Conservation (phyloP, 2,113 vertebrate species). For the Corythornis vintsioides region DNA sequence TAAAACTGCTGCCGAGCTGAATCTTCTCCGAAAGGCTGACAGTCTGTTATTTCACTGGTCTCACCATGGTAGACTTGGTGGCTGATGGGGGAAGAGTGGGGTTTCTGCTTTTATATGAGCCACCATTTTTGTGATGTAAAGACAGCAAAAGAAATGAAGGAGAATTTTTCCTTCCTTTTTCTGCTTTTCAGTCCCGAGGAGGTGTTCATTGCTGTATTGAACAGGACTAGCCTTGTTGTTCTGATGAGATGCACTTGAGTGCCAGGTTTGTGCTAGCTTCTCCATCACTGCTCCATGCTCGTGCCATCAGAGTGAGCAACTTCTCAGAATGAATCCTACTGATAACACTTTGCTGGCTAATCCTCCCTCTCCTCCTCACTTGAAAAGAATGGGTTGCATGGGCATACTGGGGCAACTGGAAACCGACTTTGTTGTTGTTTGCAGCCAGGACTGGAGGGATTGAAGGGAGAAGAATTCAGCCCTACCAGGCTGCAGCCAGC, state of each 20-base stretch:
- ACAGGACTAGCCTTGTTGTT: slow-evolving; percentile 36
- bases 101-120: not conserved
- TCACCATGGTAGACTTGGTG: not conserved
- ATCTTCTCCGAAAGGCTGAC: not conserved
- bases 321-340: slow-evolving; percentile 31
- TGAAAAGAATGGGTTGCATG: not conserved
- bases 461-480: not conserved
- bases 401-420: not conserved
- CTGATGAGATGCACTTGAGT: not conserved
- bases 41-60: not conserved
- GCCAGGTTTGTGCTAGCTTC: slow-evolving; percentile 22
- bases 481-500: slow-evolving; percentile 16
- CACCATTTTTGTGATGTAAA: not conserved
- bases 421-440: not conserved
- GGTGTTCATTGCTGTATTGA: not conserved
- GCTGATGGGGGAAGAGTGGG: not conserved
- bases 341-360: not conserved
- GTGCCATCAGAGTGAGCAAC: not conserved
- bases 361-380: not conserved
- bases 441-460: not conserved
- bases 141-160: not conserved
- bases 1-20: not conserved
- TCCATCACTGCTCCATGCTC: not conserved
- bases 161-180: slow-evolving; percentile 12
- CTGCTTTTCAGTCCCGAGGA: not conserved